Evolutionary conservation across 2,797 vertebrate species (phyloP), one percentile per base, ranked within the genome.

Genomic region (Lacerta viridis): DNA sequence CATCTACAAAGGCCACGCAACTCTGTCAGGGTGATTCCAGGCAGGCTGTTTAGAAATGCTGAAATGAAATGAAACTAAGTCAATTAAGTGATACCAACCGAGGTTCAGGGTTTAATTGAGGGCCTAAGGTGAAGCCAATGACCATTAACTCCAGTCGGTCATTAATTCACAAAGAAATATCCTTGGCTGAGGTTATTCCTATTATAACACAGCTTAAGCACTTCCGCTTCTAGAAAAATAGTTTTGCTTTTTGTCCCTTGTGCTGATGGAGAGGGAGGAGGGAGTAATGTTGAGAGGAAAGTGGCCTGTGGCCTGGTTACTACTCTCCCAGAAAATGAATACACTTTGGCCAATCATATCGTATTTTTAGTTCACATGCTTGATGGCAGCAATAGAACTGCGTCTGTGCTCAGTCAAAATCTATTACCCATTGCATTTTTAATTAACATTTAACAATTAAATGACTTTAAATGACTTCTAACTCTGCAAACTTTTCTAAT

Each of bases 101-200:
- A 95, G 92, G 94, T 95, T 96, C 96, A 96, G 92, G 92, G 94
- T 96, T 97, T 96, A 97, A 97, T 96, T 97, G 95, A 93, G 92
- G 94, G 88, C 94, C 93, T 93, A 93, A 96, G 93, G 94, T 96
- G 93, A 96, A 95, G 93, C 89, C 93, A 95, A 84, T 92, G 94
- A 94, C 93, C 94, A 91, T 97, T 97, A 96, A 97, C 95, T 94
- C 92, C 88, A 93, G 86, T 78, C 36, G n/a, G 87, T 92, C 94
- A 95, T 93, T 96, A 95, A 96, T 96, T 96, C 94, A 91, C 89
- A 89, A 82, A 87, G 90, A 95, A 95, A 92, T 91, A 84, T 88
- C 90, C 85, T 90, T 94, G 69, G n/a, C 86, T 96, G 92, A 94
- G 92, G 66, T 90, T 95, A 93, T 90, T 92, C 89, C 91, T 88